Evolutionary conservation across 2,797 vertebrate species (phyloP).

Genomic region (Leuciscus waleckii): DNA sequence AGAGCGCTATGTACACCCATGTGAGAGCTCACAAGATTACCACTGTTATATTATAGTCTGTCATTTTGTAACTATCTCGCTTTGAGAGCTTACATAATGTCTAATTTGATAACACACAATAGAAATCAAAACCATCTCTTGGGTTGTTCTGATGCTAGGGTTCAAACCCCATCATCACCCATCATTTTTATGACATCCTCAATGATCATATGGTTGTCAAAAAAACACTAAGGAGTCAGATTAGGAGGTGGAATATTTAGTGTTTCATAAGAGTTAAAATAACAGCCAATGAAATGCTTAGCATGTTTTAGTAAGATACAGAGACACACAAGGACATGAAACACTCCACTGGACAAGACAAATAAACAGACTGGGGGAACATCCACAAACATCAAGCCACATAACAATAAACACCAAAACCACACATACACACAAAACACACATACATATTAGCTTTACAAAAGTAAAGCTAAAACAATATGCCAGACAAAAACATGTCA

Average conservation of each 20-base stretch:
- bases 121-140: background rate
- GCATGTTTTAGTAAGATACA: slow-evolving; percentile 59
- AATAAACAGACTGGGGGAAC: slow-evolving; percentile 8
- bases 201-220: background rate
- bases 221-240: slow-evolving; percentile 33
- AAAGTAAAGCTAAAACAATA: slow-evolving; percentile 50
- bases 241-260: slow-evolving; percentile 35
- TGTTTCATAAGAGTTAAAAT: slow-evolving; percentile 43
- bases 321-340: slow-evolving; percentile 51
- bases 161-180: background rate
- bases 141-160: background rate
- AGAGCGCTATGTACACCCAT: background rate
- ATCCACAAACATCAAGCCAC: slow-evolving; percentile 41
- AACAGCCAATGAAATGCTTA: slow-evolving; percentile 47
- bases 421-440: slow-evolving; percentile 19
- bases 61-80: background rate
- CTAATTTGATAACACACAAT: background rate
- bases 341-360: slow-evolving; percentile 51
- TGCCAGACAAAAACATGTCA: slow-evolving; percentile 47
- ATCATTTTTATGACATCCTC: background rate
- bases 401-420: slow-evolving; percentile 23
- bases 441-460: background rate
- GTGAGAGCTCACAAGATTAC: background rate
- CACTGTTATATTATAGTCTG: background rate
- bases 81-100: background rate